Evolutionary conservation across 2,888 invertebrate genomes (phyloP).

Genomic region (Cancer borealis): DNA sequence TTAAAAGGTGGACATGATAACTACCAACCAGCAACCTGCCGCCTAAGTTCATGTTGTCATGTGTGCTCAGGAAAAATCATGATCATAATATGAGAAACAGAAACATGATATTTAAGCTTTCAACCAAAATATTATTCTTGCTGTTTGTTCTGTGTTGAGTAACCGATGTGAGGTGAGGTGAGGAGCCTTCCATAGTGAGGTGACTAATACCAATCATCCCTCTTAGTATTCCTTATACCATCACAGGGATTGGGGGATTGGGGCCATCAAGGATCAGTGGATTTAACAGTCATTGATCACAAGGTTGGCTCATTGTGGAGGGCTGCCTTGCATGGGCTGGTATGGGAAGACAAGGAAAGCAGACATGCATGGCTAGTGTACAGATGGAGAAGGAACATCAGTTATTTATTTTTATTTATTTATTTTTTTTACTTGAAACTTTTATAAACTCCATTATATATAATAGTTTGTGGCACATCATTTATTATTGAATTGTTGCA

Average conservation of each 20-base stretch:
- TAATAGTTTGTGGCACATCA: too few species aligned
- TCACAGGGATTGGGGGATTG: neutral
- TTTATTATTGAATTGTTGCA: too few species aligned
- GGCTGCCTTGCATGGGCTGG: too few species aligned
- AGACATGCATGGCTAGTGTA: too few species aligned
- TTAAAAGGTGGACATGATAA: neutral
- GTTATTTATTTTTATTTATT: too few species aligned
- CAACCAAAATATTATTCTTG: neutral
- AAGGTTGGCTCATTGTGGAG: neutral
- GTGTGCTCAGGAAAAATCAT: neutral
- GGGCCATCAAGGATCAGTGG: neutral
- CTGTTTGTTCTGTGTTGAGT: neutral
- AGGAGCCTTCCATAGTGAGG: neutral
- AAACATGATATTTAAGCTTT: neutral
- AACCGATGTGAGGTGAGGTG: neutral
- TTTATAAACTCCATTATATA: too few species aligned
- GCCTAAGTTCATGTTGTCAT: neutral
- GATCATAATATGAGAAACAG: neutral
- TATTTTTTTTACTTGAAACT: too few species aligned
- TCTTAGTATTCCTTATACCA: neutral
- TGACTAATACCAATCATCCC: neutral
- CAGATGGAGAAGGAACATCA: too few species aligned
- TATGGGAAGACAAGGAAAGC: too few species aligned
- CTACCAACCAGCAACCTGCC: neutral
- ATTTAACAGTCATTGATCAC: neutral